Evolutionary conservation across 2,797 vertebrate species (phyloP), one percentile per base, ranked within the genome.

Genomic region (Morelia viridis): DNA sequence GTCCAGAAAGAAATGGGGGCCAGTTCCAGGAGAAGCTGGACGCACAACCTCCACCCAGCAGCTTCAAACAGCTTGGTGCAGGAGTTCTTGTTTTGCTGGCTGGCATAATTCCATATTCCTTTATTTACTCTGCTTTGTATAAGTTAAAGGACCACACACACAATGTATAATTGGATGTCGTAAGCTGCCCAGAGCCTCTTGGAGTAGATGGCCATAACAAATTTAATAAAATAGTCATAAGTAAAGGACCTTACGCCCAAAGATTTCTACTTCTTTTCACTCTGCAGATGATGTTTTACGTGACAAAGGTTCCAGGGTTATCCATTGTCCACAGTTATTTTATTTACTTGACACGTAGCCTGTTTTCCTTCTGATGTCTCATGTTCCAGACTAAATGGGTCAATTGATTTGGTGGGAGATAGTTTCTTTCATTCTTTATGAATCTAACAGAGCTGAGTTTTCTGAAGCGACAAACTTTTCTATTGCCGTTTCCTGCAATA

Each of bases 21-120:
- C 22, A 88, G 53, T 94, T 88, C 94, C 90, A 76, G 90, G 92
- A 92, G 92, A 64, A 86, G 90, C 93, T 86, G 86, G 84, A 94
- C 91, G 92, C 93, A 86, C 35, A 41, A 41, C 28, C 94, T 96
- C 93, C 96, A 92, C 95, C 93, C 93, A 94, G 26, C 11, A 0
- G 87, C 91, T 95, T 96, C 90, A 92, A 94, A 95, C 92, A 95
- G 92, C 92, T 96, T 95, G 92, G 95, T 94, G 93, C 93, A 89
- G 85, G 91, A 41, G 90, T 88, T 71, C 6, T 87, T 93, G 4
- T 86, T 26, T 3, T 87, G 94, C 94, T 85, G 13, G 0, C 71
- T 80, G 94, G 60, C 86, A 90, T 68, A 90, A 93, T 87, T 19
- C 57, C 94, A 83, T 53, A 9, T 17, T 35, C 35, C 93, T 87